Evolutionary conservation across 2,888 invertebrate genomes (phyloP), one percentile per base, ranked within the genome.

Genomic region (Melitaea athalia): DNA sequence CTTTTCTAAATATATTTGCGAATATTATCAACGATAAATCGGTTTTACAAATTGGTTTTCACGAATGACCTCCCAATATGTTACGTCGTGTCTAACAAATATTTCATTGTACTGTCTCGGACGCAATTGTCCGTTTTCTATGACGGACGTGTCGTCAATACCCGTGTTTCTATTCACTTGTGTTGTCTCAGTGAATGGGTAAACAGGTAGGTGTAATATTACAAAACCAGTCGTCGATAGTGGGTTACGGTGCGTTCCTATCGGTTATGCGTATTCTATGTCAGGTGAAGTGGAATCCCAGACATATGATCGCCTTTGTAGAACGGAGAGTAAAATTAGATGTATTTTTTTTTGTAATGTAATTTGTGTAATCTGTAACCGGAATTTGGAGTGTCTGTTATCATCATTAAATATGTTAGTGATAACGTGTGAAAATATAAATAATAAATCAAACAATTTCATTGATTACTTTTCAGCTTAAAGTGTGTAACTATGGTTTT

Each of bases 381-480:
- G 78, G 77, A 80, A 76, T 79, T 77, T 72, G 83, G 78, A 73
- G 78, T 70, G 81, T 75, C 76, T 63, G 75, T 75, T 78, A 68
- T 69, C 71, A 69, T 68, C 68, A 73, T 73, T 71, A 73, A 71
- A 72, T 71, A 72, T 66, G 70, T 60, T 65, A 53, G 43, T 50
- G 76, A 76, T 76, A 75, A 55, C 74, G 71, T 68, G 71, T 70
- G 59, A 53, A 60, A 67, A 62, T 64, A 49, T 49, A 49, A 68
- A 64, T 62, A 64, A 17, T 47, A 31, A 53, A 53, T 33, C 12
- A 42, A 53, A 33, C 12, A 42, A 38, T 15, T 49, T 17, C 6
- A 15, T 49, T 57, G 17, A 65, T 62, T 62, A 42, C 15, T 42
- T 31, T 24, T 59, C 15, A 6, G 12, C 14, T 31, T 11, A 11